Conservation (phyloP, 2,113 vertebrate species). For the Emberiza fucata region DNA sequence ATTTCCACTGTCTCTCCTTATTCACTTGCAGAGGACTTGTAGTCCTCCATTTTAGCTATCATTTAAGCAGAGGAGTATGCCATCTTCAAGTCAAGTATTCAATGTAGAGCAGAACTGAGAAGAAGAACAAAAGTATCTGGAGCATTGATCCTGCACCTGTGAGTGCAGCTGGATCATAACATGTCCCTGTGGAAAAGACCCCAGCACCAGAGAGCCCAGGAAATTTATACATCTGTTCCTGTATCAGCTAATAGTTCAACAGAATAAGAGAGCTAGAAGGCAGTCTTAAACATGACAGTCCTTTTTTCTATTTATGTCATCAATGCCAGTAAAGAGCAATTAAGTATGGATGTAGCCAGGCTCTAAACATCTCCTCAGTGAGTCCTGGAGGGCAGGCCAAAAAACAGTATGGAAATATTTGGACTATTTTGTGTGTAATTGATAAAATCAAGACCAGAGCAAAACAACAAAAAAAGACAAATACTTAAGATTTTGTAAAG, state of each 20-base stretch:
- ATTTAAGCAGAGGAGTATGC: neutral
- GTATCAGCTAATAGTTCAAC: neutral
- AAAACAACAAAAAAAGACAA: neutral
- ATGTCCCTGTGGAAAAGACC: neutral
- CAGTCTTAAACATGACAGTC: neutral
- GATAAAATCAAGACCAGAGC: neutral
- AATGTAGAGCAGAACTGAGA: neutral
- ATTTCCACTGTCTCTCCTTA: neutral
- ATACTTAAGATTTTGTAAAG: neutral
- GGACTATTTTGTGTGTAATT: neutral
- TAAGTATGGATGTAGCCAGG: neutral
- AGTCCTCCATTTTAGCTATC: neutral
- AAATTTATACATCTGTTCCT: neutral
- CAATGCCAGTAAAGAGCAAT: neutral
- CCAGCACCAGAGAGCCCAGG: neutral
- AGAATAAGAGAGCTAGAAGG: neutral
- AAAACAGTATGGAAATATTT: neutral
- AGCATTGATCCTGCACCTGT: neutral
- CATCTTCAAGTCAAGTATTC: neutral
- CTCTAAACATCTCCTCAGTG: neutral
- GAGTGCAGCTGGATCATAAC: neutral
- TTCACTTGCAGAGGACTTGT: neutral
- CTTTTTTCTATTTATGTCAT: neutral
- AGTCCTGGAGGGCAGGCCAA: neutral
- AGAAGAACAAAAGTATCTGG: neutral